Evolutionary conservation across 2,888 invertebrate species (phyloP), one percentile per base, ranked within the genome.

Genomic region (Alloscopus bannaensis): DNA sequence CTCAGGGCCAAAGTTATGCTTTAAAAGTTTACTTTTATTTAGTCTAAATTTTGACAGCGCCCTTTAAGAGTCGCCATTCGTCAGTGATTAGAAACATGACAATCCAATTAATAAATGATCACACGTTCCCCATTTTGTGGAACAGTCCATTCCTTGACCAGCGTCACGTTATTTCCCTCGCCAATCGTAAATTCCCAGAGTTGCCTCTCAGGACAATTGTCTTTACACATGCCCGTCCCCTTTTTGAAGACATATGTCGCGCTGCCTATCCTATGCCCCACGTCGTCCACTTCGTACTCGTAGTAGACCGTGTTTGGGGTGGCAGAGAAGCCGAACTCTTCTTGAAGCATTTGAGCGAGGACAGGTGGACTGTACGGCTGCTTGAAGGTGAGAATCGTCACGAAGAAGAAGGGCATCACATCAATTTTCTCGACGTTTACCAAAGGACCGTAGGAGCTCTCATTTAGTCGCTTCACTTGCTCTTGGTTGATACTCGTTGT

Each of bases 351-450:
- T 36, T 62, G 24, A 0, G 59, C 20, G 2, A 82, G 45, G 16
- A 76, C 76, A 2, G 72, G 50, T 4, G 82, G 80, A 57, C 77
- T 77, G 65, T 82, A 82, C 8, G 82, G 80, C 42, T 82, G 68
- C 6, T 68, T 40, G 36, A 82, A 80, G 11, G 80, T 60, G 11
- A 82, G 57, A 3, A 75, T 57, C 6, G 82, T 72, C 2, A 82
- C 73, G 16, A 57, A 62, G 55, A 76, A 80, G 47, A 82, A 66
- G 1, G 82, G 82, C 47, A 66, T 70, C 29, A 82, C 62, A 40
- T 82, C 82, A 50, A 82, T 80, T 42, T 47, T 64, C 31, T 79
- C 68, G 1, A 82, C 65, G 52, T 77, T 52, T 3, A 31, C 62
- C 11, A 80, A 29, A 13, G 82, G 80, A 20, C 82, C 82, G 24